Conservation (phyloP, 64 coral and sea anemone genomes). For the Dendronephthya gigantea region DNA sequence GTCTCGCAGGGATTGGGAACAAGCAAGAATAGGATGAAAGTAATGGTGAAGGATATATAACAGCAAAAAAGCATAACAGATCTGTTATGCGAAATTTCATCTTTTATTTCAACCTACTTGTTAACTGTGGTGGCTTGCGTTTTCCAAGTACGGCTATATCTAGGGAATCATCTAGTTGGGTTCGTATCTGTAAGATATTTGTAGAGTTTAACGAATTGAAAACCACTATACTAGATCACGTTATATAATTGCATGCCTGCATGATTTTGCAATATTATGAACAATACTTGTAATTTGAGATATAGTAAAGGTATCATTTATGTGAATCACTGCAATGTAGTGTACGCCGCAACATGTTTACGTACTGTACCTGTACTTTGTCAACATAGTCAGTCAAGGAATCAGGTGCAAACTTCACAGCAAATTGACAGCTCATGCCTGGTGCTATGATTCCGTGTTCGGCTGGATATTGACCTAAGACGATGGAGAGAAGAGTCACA, state of each 20-base stretch:
- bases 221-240: too few species aligned
- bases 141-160: not conserved
- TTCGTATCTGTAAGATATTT: not conserved
- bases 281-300: too few species aligned
- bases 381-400: constrained; percentile 89
- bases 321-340: too few species aligned
- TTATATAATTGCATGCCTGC: too few species aligned
- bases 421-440: constrained; percentile 86
- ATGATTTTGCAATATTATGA: too few species aligned
- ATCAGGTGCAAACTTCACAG: constrained; percentile 83
- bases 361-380: constrained; percentile 50
- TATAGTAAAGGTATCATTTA: not conserved
- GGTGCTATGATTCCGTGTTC: constrained; percentile 81
- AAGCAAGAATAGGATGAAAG: too few species aligned
- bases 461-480: constrained; percentile 61
- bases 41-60: too few species aligned
- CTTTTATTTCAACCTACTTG: not conserved
- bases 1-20: too few species aligned
- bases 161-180: not conserved
- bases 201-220: too few species aligned
- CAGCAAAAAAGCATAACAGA: not conserved
- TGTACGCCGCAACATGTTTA: not conserved
- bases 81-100: not conserved
- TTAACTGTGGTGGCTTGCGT: constrained; percentile 5
- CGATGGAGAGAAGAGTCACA: not conserved